These are phyloP conservation scores for Alloplasta piceator DNA, from an alignment of 2,888 invertebrate genomes.

Conservation along the genomic window DNA sequence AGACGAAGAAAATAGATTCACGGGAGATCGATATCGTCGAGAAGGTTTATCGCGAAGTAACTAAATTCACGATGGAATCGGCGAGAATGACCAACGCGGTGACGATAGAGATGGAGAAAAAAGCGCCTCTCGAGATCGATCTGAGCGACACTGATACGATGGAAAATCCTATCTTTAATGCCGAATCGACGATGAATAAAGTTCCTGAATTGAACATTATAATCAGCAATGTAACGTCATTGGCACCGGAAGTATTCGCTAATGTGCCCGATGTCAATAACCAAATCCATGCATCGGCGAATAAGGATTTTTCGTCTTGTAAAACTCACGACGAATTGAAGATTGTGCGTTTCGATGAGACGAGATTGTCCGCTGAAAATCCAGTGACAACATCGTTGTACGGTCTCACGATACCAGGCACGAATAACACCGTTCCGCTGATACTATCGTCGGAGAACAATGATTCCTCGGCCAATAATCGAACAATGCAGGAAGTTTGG, in stretches of 20 bases:
- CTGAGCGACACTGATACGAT: constrained; percentile 45
- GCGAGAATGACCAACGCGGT: background rate
- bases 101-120: background rate
- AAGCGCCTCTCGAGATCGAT: constrained; percentile 40
- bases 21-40: background rate
- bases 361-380: background rate
- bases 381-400: constrained; percentile 38
- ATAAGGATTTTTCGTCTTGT: background rate
- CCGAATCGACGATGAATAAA: background rate
- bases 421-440: constrained; percentile 51
- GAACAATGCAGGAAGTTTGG: background rate
- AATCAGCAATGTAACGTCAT: constrained; percentile 76
- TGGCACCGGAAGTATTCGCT: constrained; percentile 74
- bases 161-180: constrained; percentile 6
- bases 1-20: background rate
- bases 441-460: constrained; percentile 27
- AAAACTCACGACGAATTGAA: constrained; percentile 22
- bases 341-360: constrained; percentile 46
- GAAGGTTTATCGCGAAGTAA: background rate
- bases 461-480: background rate
- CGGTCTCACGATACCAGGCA: constrained; percentile 58
- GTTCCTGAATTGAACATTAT: constrained; percentile 71
- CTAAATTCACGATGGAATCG: background rate
- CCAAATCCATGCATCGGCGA: constrained; percentile 11
- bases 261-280: constrained; percentile 54